Conservation (phyloP, 2,113 vertebrate genomes). For the Chaetodon trifascialis region DNA sequence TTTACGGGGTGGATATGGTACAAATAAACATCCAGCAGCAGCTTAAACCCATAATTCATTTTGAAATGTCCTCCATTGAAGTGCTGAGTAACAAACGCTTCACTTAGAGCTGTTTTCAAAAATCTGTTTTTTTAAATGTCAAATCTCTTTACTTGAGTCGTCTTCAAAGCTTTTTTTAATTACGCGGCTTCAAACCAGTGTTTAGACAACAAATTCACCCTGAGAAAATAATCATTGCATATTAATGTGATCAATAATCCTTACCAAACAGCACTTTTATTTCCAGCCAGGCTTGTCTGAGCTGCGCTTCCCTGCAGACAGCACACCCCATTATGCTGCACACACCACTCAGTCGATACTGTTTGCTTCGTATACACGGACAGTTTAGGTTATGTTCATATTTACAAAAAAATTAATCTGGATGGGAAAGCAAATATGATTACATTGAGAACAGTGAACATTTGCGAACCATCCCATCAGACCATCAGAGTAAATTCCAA, state of each 20-base stretch:
- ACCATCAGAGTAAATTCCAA: conserved; percentile 57
- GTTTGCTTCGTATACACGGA: conserved; percentile 20
- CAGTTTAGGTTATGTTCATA: conserved; percentile 41
- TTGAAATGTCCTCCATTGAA: conserved; percentile 74
- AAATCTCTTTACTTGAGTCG: conserved; percentile 56
- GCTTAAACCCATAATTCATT: conserved; percentile 69
- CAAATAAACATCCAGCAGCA: conserved; percentile 60
- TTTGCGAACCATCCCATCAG: conserved; percentile 45
- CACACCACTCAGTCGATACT: background rate
- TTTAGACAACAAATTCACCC: conserved; percentile 76
- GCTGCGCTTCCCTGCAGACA: conserved; percentile 20
- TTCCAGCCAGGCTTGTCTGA: conserved; percentile 54
- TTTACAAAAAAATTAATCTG: conserved; percentile 43
- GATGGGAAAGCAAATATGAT: conserved; percentile 57
- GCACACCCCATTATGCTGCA: background rate
- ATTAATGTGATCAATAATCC: conserved; percentile 78
- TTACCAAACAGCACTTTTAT: conserved; percentile 63
- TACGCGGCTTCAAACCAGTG: conserved; percentile 72
- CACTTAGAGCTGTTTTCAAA: conserved; percentile 69
- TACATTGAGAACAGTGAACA: conserved; percentile 43
- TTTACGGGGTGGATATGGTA: conserved; percentile 24
- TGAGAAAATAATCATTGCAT: conserved; percentile 71
- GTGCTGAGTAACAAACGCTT: conserved; percentile 76
- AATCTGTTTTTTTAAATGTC: conserved; percentile 71
- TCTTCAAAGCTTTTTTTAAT: conserved; percentile 75